Evolutionary conservation across 2,888 invertebrate species (phyloP).

Genomic region (Atethmia centrago): DNA sequence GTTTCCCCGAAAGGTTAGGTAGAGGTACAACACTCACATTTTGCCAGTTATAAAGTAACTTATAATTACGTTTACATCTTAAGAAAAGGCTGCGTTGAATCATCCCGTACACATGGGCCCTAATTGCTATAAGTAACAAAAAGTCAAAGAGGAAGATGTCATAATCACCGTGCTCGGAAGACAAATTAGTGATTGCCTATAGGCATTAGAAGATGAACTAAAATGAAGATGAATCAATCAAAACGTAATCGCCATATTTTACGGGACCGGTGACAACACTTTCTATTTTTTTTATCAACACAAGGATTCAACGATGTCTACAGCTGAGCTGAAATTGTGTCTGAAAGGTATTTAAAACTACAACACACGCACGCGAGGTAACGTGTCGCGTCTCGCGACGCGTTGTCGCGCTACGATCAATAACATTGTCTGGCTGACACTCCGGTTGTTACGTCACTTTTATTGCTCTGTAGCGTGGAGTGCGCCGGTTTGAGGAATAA

Average conservation of each 20-base stretch:
- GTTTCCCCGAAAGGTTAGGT: too few species aligned
- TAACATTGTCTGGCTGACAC: constrained; percentile 80
- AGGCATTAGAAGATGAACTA: background rate
- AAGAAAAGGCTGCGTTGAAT: background rate
- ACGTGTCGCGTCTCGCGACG: constrained; percentile 23
- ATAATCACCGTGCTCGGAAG: background rate
- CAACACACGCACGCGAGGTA: constrained; percentile 1
- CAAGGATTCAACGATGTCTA: background rate
- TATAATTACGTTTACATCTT: background rate
- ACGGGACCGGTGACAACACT: background rate
- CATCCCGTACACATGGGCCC: background rate
- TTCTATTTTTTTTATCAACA: background rate
- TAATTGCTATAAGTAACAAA: background rate
- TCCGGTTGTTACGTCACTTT: constrained; percentile 50
- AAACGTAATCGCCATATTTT: background rate
- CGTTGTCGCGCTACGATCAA: constrained; percentile 72
- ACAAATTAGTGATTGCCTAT: background rate
- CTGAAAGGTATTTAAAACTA: constrained; percentile 30
- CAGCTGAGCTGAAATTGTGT: constrained; percentile 14
- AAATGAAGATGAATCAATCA: too few species aligned
- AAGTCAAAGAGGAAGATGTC: background rate
- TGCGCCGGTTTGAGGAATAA: constrained; percentile 6
- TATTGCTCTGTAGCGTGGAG: constrained; percentile 38
- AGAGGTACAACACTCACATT: too few species aligned
- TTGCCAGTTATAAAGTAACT: too few species aligned